Evolutionary conservation across 2,797 vertebrate species (phyloP).

Genomic region (Merluccius polli): DNA sequence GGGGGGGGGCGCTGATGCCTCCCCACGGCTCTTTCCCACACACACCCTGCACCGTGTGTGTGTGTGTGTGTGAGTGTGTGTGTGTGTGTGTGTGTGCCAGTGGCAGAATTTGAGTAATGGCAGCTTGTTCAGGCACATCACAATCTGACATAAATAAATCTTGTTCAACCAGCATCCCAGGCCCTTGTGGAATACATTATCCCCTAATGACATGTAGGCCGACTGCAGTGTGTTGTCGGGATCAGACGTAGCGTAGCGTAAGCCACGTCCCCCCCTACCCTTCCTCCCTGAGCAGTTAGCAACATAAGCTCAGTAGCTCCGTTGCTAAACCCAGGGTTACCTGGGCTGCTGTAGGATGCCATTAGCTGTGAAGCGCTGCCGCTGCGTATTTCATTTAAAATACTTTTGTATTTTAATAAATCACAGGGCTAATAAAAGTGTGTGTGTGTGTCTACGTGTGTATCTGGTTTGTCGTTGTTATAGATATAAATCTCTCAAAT

Average conservation of each 20-base stretch:
- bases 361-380: not conserved
- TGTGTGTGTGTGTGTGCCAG: too few relatives aligned
- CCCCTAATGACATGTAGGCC: not conserved
- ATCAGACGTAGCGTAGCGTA: not conserved
- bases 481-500: not conserved
- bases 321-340: not conserved
- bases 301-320: not conserved
- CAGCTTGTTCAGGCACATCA: conserved; percentile 4
- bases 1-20: too few relatives aligned
- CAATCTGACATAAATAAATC: not conserved
- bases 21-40: too few relatives aligned
- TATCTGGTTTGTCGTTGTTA: not conserved
- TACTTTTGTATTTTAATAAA: not conserved
- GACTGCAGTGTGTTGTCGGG: not conserved
- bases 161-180: not conserved
- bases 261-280: not conserved
- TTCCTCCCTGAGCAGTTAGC: not conserved
- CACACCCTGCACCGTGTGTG: too few relatives aligned
- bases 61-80: too few relatives aligned
- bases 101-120: conserved; percentile 14
- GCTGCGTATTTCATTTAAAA: not conserved
- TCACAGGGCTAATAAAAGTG: not conserved
- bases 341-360: not conserved
- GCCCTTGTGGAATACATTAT: not conserved
- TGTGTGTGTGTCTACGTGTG: not conserved